Evolutionary conservation across 2,888 invertebrate species (phyloP).

Genomic region (Hedychridium roseum): DNA sequence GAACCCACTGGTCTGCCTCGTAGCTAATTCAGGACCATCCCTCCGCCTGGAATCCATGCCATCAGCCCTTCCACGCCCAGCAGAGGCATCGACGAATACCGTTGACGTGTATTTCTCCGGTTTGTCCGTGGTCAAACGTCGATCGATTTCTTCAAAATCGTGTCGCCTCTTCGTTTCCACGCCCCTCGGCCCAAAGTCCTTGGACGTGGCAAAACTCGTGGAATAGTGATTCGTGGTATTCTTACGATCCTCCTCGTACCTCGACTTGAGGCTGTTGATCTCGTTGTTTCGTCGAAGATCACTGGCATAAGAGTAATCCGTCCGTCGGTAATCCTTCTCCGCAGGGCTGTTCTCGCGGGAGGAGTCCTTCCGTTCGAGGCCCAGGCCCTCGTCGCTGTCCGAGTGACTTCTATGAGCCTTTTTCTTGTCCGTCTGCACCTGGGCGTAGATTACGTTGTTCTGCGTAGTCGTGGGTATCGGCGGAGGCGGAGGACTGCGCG

Average conservation of each 20-base stretch:
- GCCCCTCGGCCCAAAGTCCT: constrained; percentile 44
- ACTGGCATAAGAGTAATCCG: constrained; percentile 49
- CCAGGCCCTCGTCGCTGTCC: constrained; percentile 83
- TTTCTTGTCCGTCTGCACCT: constrained; percentile 69
- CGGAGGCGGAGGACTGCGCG: constrained; percentile 61
- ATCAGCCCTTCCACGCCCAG: constrained; percentile 73
- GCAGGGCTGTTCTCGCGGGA: constrained; percentile 60
- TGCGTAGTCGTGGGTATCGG: too few species aligned
- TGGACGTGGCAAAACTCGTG: constrained; percentile 18
- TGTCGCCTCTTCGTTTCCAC: constrained; percentile 49
- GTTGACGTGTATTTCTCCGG: constrained; percentile 59
- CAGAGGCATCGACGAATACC: constrained; percentile 63
- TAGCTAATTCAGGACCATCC: constrained; percentile 34
- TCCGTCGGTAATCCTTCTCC: constrained; percentile 55
- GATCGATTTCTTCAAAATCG: constrained; percentile 57
- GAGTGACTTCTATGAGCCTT: constrained; percentile 69
- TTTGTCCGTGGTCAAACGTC: constrained; percentile 41
- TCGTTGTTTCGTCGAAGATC: constrained; percentile 54
- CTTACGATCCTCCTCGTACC: constrained; percentile 42
- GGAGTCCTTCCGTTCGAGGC: constrained; percentile 69
- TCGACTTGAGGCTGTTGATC: constrained; percentile 50
- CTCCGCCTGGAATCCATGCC: constrained; percentile 56
- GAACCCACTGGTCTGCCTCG: constrained; percentile 29
- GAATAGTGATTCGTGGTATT: constrained; percentile 27
- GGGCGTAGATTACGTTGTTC: constrained; percentile 79